Conservation (phyloP, 2,888 invertebrate genomes). For the Zaprionus bogoriensis region DNA sequence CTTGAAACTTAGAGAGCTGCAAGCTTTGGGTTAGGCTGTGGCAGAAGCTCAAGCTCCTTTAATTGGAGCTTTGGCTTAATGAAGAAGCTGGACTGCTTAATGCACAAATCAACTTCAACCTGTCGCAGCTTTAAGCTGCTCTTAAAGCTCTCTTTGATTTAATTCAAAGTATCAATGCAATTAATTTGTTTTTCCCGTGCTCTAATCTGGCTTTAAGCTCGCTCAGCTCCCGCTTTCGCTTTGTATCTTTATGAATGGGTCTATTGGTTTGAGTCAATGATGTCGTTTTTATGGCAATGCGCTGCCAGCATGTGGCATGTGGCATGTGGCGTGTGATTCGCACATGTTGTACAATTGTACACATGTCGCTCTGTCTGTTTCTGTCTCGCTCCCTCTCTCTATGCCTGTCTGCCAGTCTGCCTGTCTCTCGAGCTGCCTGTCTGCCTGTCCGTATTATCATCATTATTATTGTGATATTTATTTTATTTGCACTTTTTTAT, state of each 20-base stretch:
- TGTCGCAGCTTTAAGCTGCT: background rate
- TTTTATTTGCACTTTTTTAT: constrained; percentile 57
- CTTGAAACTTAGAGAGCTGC: background rate
- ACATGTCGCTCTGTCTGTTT: too few species aligned
- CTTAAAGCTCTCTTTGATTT: background rate
- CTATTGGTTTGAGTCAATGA: constrained; percentile 30
- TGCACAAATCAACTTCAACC: too few species aligned
- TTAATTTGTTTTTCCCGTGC: background rate
- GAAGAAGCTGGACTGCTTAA: too few species aligned
- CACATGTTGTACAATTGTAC: background rate
- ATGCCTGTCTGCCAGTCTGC: background rate
- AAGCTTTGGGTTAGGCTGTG: too few species aligned
- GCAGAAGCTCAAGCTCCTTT: too few species aligned
- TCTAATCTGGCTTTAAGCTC: background rate
- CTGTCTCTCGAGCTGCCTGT: background rate
- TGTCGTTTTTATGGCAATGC: constrained; percentile 25
- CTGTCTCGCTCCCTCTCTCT: background rate
- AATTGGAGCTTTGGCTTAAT: too few species aligned
- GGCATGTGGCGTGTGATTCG: constrained; percentile 1
- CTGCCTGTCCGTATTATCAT: constrained; percentile 34
- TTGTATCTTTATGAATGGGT: constrained; percentile 12
- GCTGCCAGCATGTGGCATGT: background rate
- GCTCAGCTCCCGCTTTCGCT: background rate
- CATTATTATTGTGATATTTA: constrained; percentile 55
- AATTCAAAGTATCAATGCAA: background rate